Evolutionary conservation across 2,113 vertebrate genomes (phyloP).

Genomic region (Odocoileus hemionus): DNA sequence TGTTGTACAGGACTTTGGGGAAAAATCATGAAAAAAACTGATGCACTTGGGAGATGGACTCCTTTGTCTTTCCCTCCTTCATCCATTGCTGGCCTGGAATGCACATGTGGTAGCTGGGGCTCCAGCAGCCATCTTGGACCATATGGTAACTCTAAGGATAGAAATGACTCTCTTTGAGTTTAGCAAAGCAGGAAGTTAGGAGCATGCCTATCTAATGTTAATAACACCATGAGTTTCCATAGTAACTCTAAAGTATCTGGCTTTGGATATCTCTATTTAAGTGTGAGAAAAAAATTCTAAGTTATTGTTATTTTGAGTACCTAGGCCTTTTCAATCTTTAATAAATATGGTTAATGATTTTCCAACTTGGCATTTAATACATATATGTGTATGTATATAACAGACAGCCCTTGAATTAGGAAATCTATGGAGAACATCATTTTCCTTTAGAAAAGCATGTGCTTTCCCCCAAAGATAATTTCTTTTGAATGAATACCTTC

Average conservation of each 20-base stretch:
- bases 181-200: background rate
- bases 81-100: background rate
- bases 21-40: background rate
- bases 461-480: background rate
- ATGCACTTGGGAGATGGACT: background rate
- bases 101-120: background rate
- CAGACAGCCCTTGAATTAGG: background rate
- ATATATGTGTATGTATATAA: background rate
- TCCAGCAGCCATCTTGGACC: background rate
- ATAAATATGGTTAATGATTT: background rate
- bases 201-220: background rate
- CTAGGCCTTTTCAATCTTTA: background rate
- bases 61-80: background rate
- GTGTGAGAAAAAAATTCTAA: background rate
- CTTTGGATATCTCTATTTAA: background rate
- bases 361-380: background rate
- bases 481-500: background rate
- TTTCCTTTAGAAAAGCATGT: background rate
- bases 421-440: background rate
- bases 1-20: background rate
- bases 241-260: background rate
- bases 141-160: background rate
- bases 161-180: background rate
- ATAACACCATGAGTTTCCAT: background rate
- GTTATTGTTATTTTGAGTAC: background rate